phyloP scores from a whole-genome alignment of 2,113 vertebrate species.

The Irena cyanogastra region DNA sequence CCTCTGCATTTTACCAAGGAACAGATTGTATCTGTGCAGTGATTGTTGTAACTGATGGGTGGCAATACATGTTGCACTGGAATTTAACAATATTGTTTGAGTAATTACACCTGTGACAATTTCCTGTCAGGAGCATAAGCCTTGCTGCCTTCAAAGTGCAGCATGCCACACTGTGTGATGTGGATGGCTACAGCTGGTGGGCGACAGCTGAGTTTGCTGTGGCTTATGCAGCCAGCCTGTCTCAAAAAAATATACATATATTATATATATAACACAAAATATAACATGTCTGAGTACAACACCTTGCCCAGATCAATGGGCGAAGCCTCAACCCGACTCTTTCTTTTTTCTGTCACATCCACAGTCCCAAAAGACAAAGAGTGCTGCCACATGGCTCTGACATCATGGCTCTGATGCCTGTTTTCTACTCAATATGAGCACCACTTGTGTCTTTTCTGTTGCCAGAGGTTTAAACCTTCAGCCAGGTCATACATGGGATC shows the following conservation, averaged over 20 bases:
- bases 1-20: not conserved
- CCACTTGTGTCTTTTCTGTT: not conserved
- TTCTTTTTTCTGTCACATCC: not conserved
- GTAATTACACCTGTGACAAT: not conserved
- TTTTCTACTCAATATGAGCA: not conserved
- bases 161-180: accelerated
- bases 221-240: not conserved
- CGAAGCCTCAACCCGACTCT: accelerated
- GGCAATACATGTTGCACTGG: not conserved
- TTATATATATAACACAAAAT: not conserved
- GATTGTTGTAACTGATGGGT: not conserved
- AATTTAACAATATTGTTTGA: not conserved
- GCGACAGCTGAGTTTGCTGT: not conserved
- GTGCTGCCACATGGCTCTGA: not conserved
- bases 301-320: accelerated
- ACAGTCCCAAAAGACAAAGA: no score
- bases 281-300: not conserved
- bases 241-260: not conserved
- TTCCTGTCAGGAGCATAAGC: not conserved
- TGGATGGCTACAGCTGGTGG: not conserved
- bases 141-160: not conserved
- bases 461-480: not conserved
- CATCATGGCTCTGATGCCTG: no score
- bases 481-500: not conserved
- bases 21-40: not conserved